Conservation (phyloP, 2,888 invertebrate species). For the Oscheius myriophilus region DNA sequence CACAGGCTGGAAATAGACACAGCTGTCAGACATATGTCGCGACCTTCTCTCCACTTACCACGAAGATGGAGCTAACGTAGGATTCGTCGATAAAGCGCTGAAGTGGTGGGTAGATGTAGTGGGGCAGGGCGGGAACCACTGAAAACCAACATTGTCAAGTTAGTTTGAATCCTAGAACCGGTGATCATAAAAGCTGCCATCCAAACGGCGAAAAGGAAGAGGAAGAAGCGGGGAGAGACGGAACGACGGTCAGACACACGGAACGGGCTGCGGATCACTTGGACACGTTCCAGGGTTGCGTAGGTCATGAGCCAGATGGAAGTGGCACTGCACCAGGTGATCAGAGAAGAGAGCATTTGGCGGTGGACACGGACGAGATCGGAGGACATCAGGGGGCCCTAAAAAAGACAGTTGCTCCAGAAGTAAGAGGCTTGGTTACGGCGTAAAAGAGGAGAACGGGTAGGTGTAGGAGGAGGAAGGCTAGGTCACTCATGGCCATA, state of each 20-base stretch:
- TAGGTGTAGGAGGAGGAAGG: conserved; percentile 49
- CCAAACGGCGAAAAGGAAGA: conserved; percentile 40
- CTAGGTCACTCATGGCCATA: conserved; percentile 60
- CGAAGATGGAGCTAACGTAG: no score
- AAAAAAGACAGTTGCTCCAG: not conserved
- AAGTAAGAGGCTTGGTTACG: conserved; percentile 17
- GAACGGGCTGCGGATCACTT: conserved; percentile 52
- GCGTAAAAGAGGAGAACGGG: conserved; percentile 45
- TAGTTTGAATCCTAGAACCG: no score
- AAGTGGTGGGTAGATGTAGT: no score
- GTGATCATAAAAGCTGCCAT: conserved; percentile 41
- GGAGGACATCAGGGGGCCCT: conserved; percentile 25
- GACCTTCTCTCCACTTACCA: no score
- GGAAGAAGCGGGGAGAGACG: conserved; percentile 44
- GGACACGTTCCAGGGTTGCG: conserved; percentile 59
- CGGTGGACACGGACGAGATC: conserved; percentile 40
- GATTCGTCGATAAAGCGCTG: no score
- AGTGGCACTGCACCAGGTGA: conserved; percentile 56
- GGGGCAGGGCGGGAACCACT: no score
- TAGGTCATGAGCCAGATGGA: conserved; percentile 62
- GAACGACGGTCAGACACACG: conserved; percentile 8
- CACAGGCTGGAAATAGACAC: no score
- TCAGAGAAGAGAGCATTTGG: conserved; percentile 38
- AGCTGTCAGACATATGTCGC: no score
- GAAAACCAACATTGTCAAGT: no score